Base-by-base conservation (phyloP, 1,140 invertebrate genomes). In the Drosophila littoralis region DNA sequence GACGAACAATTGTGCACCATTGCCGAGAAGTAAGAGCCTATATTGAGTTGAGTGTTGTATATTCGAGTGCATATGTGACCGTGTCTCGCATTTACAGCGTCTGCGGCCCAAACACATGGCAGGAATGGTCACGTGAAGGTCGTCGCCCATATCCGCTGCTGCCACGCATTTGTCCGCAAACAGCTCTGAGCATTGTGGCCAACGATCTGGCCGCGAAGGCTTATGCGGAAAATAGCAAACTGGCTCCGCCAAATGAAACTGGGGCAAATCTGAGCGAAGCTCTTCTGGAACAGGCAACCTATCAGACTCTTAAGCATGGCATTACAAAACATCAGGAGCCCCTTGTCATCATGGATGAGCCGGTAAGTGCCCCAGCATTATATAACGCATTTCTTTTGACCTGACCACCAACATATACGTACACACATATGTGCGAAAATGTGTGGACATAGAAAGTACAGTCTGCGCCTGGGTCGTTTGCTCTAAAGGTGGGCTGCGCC, bases 1-100 rank as follows among this genome's bases (percentile, higher is more conserved):
- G 97, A 98, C 93, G 97, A 98, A 92, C 95, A 96, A 92, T 93
- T 98, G 58, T 94, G 95, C 79, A 96, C 96, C 51, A 97, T 98
- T 92, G 97, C 97, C 80, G 96, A 97, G 91, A 95, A 96, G 97
- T 98, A 94, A 94, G 95, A 92, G 7, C 61, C 65, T 67, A 45
- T 57, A 59, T 54, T 64, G 54, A 48, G 45, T 54, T 58, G 22
- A 63, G 28, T 42, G 61, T 59, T 42, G 8, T 13, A 15, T 58
- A 9, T 32, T 17, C 22, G 80, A 78, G 75, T 75, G 74, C 77
- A 80, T 79, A 58, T 63, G 48, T 57, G 42, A 50, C 40, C 74
- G 60, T 79, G 45, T 71, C 12, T 28, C 79, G 67, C 4, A 70
- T 79, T 93, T 94, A 48, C 90, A 97, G 97, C 88, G 94, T 97